Base-by-base conservation (phyloP, 2,888 invertebrate species). In the Geotrupes spiniger region DNA sequence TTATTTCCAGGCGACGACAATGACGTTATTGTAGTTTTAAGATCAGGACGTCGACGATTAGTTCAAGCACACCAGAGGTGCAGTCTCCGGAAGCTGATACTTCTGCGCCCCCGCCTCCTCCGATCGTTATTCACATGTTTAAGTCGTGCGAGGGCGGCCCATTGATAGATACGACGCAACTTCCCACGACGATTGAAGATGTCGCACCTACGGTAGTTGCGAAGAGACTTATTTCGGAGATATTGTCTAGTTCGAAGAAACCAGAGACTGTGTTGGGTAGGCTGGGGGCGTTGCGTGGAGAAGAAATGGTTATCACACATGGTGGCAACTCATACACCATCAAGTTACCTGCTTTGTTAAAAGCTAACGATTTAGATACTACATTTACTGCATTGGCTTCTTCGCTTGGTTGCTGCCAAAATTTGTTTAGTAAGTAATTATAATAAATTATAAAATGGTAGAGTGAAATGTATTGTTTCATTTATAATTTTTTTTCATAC, bases 371-470 rank as follows among this genome's bases (percentile, higher is more conserved):
- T 50, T 66, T 82, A 36, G 78, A 78, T 46, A 73, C 72, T 51
- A 78, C 79, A 68, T 73, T 82, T 53, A 76, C 78, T 54, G 68
- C 69, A 28, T 61, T 82, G 1, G 76, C 78, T 51, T 70, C 71
- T 52, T 76, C 77, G 9, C 66, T 81, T 2, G 80, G 79, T 3
- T 78, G 78, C 57, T 82, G 82, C 63, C 69, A 74, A 16, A 78
- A 79, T 16, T 73, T 82, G 69, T 79, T 82, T 54, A 75, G 79
- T 64, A 69, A 66, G 67, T 63, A 15, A 31, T 29, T n/a, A 12
- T n/a, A 6, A 9, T 27, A n/a, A 16, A 16, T 8, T 37, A 4
- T 15, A n/a, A n/a, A n/a, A 28, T 28, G 2, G 1, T 28, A 2
- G 9, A n/a, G 2, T 2, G 1, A n/a, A 10, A 28, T 28, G 28